Evolutionary conservation across 2,797 vertebrate genomes (phyloP).

Genomic region (Gallinago solitaria): DNA sequence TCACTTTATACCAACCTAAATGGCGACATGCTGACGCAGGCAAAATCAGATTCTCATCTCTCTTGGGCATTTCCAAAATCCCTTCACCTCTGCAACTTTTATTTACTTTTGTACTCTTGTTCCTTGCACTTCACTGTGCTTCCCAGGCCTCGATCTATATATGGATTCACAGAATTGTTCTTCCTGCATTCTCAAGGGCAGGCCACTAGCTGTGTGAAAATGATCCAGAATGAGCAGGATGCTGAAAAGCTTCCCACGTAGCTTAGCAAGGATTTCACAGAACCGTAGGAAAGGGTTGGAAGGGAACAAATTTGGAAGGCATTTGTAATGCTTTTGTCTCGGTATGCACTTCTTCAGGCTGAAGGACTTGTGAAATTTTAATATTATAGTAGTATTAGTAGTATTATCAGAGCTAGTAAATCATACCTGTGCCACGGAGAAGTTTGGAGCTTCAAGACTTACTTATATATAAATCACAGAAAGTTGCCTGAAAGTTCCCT

Average conservation of each 20-base stretch:
- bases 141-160: background rate
- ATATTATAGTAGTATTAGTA: background rate
- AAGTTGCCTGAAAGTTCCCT: background rate
- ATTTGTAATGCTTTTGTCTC: background rate
- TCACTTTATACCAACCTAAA: background rate
- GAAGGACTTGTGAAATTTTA: slow-evolving; percentile 6
- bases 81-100: background rate
- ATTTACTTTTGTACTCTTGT: background rate
- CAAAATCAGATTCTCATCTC: background rate
- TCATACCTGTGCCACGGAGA: background rate
- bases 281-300: background rate
- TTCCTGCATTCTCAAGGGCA: background rate
- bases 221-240: background rate
- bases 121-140: background rate
- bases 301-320: background rate
- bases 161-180: background rate
- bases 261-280: background rate
- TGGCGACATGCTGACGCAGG: background rate
- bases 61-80: background rate
- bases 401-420: background rate
- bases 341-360: background rate
- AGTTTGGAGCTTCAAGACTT: background rate
- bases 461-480: background rate
- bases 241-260: background rate
- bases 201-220: background rate